Conservation (phyloP, 2,113 vertebrate species). For the Nothobranchius furzeri region DNA sequence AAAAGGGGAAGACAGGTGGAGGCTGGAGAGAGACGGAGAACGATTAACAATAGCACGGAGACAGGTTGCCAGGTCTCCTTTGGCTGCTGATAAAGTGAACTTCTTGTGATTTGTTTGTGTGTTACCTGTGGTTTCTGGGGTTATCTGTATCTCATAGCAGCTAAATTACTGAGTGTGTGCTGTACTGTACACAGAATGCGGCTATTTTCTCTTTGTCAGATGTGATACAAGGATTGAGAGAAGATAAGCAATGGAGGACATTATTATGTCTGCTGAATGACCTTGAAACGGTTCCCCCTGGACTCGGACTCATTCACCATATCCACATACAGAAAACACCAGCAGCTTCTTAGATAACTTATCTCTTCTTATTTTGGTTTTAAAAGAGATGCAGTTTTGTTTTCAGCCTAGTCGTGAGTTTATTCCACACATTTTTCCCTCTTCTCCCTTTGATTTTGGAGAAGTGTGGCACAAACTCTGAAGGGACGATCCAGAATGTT, state of each 20-base stretch:
- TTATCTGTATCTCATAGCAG: conserved; percentile 67
- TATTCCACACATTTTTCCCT: too few relatives aligned
- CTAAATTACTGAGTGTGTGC: conserved; percentile 59
- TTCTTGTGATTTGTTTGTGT: conserved; percentile 74
- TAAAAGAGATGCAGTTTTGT: too few relatives aligned
- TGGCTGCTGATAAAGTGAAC: conserved; percentile 75
- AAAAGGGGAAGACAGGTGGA: conserved; percentile 58
- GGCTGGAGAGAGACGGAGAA: conserved; percentile 56
- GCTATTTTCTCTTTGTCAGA: conserved; percentile 71
- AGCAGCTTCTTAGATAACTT: not conserved
- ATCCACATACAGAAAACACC: not conserved
- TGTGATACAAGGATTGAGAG: conserved; percentile 66
- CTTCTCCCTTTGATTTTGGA: too few relatives aligned
- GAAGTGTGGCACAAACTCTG: too few relatives aligned
- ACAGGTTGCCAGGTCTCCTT: conserved; percentile 73
- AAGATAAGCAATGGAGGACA: conserved; percentile 65
- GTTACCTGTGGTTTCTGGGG: conserved; percentile 72
- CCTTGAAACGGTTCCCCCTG: conserved; percentile 60
- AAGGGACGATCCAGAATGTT: too few relatives aligned
- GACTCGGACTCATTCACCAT: conserved; percentile 2
- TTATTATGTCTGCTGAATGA: conserved; percentile 45
- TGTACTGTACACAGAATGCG: conserved; percentile 63
- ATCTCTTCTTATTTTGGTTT: not conserved
- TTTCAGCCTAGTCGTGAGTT: too few relatives aligned
- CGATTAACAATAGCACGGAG: conserved; percentile 69